These are phyloP conservation scores for Cacatua alba DNA, from an alignment of 2,113 vertebrate genomes.

Conservation along the genomic window DNA sequence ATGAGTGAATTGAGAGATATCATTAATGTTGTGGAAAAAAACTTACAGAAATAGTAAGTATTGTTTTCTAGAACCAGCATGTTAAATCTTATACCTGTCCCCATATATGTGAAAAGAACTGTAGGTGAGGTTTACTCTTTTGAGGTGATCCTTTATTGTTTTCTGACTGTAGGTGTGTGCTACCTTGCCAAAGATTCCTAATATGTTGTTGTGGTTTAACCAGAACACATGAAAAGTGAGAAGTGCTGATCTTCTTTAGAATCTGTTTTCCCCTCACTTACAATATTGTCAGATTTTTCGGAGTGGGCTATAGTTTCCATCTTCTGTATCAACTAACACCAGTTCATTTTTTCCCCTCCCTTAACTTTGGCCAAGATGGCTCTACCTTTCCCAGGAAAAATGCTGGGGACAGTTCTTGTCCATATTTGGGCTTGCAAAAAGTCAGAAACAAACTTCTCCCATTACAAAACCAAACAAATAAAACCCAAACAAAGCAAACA, in stretches of 20 bases:
- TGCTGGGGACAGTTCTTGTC: not conserved
- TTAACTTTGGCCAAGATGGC: not conserved
- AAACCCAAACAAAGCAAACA: no score
- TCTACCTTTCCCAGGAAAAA: not conserved
- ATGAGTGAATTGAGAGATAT: not conserved
- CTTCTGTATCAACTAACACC: not conserved
- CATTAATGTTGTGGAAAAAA: not conserved
- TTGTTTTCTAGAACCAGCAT: not conserved
- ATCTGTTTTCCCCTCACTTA: not conserved
- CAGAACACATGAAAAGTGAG: not conserved
- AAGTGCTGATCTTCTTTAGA: not conserved
- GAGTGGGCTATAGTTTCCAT: not conserved
- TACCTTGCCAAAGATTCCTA: not conserved
- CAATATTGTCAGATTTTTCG: not conserved
- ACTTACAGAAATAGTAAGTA: not conserved
- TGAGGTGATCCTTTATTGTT: not conserved
- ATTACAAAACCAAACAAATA: not conserved
- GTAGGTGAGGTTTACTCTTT: not conserved
- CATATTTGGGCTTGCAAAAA: not conserved
- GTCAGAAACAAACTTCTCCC: not conserved
- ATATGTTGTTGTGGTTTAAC: no score
- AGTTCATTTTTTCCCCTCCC: not conserved
- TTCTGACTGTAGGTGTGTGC: not conserved
- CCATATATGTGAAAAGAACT: not conserved
- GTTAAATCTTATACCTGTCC: not conserved